Base-by-base conservation (phyloP, 2,888 invertebrate species). In the Aspidiotus rigidus region DNA sequence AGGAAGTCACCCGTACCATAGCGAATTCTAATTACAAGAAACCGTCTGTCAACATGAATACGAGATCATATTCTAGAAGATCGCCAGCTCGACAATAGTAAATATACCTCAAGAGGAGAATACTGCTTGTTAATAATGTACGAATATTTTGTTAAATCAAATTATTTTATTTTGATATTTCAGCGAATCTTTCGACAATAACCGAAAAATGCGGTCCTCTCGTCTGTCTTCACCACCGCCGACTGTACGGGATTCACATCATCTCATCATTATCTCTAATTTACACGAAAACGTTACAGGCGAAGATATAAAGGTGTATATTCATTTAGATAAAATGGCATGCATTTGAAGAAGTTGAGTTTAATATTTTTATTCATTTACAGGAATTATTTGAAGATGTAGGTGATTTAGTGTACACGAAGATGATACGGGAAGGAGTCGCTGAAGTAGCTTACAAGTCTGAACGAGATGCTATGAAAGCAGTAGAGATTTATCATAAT, bases 351-450 rank as follows among this genome's bases (percentile, higher is more conserved):
- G 1, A 1, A 16, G n/a, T 44, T 17, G 42, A 64, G 13, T 63
- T 9, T 40, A 64, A 69, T 62, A 69, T 69, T 28, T n/a, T n/a
- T 16, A 17, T 16, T 64, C 13, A 71, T 71, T 77, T 78, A 41
- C 74, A 91, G 90, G 96, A 96, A 79, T 80, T 96, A 60, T 95
- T 96, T 81, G 93, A 93, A 76, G 94, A 94, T 77, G 88, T 95
- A 72, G 95, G 95, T 0, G 88, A 90, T 60, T 82, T 95, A 76
- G 80, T 89, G 69, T 88, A 89, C 73, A 93, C 93, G 0, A 85
- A 89, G 74, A 81, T 95, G 74, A 88, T 93, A 13, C 85, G 92
- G 59, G 87, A 89, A 0, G 95, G 95, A 1, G 88, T 88, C 2
- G 95, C 94, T 0, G 94, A 95, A 80, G 93, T 95, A 1, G 89